Base-by-base conservation (phyloP, 2,888 invertebrate genomes). In the Coelinius sp. region DNA sequence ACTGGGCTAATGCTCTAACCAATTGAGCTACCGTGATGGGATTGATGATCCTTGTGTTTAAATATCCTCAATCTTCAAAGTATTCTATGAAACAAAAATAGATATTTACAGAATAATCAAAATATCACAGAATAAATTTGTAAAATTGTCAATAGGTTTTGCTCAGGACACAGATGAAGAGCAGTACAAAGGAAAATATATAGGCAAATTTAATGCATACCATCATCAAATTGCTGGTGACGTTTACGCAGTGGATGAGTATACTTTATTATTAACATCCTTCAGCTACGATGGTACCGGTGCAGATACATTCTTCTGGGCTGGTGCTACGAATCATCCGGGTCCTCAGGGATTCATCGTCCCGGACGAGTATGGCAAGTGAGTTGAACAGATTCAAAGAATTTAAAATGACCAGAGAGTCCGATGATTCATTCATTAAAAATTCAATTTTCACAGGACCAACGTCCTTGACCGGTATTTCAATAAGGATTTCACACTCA, bases 221-320 rank as follows among this genome's bases (percentile, higher is more conserved):
- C 96, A 97, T 87, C 96, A 97, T 86, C 96, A 95, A 91, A 96
- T 97, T 0, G 92, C 94, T 0, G 97, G 97, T 4, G 94, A 95
- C 78, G 93, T 97, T 70, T 96, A 95, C 86, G 96, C 96, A 0
- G 95, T 97, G 1, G 94, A 97, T 84, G 94, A 95, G 81, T 94
- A 91, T 86, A 96, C 95, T 0, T 88, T 97, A 66, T 88, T 96
- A 8, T 86, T 97, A 73, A 92, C 93, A 20, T 92, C 92, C 76
- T 97, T 97, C 84, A 95, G 92, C 85, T 97, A 97, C 80, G 97
- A 97, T 85, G 97, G 97, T 46, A 94, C 94, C 53, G 97, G 96
- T 0, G 94, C 94, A 8, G 97, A 97, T 84, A 94, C 97, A 1
- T 97, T 95, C 88, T 97, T 97, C 88, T 97, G 96, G 96, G 94